A percentile compares a stretch with the other conserved stretches of the same genome.
phyloP scores from a whole-genome alignment of 1,140 invertebrate genomes.

The Macrocentrus cingulum region DNA sequence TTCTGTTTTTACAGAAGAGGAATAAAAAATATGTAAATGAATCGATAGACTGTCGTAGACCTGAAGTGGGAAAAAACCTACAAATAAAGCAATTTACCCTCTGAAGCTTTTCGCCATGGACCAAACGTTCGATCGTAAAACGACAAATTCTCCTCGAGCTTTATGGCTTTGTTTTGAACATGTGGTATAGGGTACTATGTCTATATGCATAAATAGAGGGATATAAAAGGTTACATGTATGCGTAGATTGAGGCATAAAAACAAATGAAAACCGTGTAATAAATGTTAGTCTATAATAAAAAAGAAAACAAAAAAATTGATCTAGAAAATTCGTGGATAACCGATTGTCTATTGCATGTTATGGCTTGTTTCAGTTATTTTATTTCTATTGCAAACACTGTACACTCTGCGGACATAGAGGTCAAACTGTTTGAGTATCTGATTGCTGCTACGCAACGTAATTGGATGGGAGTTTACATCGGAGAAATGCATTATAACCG shows the following conservation, averaged over 20 bases:
- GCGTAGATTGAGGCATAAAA: no score
- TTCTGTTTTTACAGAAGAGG: not conserved
- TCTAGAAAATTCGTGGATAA: not conserved
- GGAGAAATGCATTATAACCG: conserved; percentile 46
- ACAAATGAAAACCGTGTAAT: conserved; percentile 29
- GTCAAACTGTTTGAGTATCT: conserved; percentile 30
- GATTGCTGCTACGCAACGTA: conserved; percentile 48
- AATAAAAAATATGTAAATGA: conserved; percentile 4
- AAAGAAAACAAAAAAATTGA: not conserved
- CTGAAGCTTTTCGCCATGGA: conserved; percentile 20
- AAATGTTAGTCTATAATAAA: conserved; percentile 17
- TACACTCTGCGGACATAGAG: no score
- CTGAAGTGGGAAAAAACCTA: conserved; percentile 10
- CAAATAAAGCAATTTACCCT: conserved; percentile 13
- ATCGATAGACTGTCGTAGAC: not conserved
- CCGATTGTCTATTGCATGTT: no score
- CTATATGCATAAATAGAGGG: conserved; percentile 10
- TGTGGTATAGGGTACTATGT: conserved; percentile 1
- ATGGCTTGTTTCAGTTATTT: no score
- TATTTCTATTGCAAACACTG: no score
- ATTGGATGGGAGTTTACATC: conserved; percentile 51
- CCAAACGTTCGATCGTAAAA: conserved; percentile 29
- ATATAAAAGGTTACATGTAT: no score
- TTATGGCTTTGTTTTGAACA: conserved; percentile 28
- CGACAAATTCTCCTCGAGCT: conserved; percentile 18